Evolutionary conservation across 2,797 vertebrate genomes (phyloP), one percentile per base, ranked within the genome.

Genomic region (Sebastes variabilis): DNA sequence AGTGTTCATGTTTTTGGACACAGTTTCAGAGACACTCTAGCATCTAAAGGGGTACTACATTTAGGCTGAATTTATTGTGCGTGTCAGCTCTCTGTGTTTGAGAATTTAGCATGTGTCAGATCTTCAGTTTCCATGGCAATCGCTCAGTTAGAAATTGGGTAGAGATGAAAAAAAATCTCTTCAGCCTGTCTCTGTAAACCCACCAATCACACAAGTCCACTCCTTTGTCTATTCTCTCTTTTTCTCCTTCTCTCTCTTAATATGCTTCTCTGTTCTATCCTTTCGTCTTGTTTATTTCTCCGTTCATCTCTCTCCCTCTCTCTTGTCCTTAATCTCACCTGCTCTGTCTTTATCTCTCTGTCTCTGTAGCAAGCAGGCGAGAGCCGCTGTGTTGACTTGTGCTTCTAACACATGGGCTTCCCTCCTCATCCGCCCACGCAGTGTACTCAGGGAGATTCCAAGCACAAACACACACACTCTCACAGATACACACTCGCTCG

Each of bases 61-160:
- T 76, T 32, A 24, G 60, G 61, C 58, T 70, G 58, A 76, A 38
- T 76, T 60, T n/a, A 85, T n/a, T 34, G 25, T 46, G 42, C 71
- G 70, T 60, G 34, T 66, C 62, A 49, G 49, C 22, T 52, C 66
- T 80, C 71, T 25, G 9, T 18, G 69, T 74, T 75, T 46, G 61
- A 77, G 29, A 81, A 77, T 75, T 72, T 82, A 76, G 52, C 72
- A 82, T 86, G 72, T 85, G 87, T 89, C 85, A 86, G 32, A 82
- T 86, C 25, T 80, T 84, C 32, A 62, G 90, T 93, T 94, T 91
- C 93, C 90, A 92, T 93, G 91, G 89, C 61, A 14, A 92, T 90
- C 73, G 81, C 81, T 87, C 70, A 67, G 83, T 85, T 71, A 78
- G 64, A 83, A 80, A 38, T 25, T 25, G 68, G 67, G 52, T 22